A percentile compares a stretch with the other conserved stretches of the same genome.
These are phyloP conservation scores for Autographa pulchrina DNA, from an alignment of 2,888 invertebrate genomes.

Conservation along the genomic window DNA sequence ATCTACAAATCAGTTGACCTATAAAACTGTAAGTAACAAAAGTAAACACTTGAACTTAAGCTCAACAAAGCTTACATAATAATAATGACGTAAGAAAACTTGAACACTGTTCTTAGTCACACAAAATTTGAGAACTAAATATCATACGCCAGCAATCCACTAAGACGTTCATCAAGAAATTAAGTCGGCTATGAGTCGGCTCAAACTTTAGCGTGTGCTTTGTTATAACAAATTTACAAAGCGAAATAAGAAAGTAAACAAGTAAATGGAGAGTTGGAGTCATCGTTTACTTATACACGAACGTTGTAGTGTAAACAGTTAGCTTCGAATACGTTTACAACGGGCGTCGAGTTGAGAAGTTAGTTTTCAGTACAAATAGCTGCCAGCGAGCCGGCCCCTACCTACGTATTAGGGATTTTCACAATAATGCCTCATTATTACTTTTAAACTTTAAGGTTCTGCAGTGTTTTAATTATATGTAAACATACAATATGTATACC, in stretches of 20 bases:
- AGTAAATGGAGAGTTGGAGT: conserved; percentile 74
- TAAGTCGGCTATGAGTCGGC: conserved; percentile 55
- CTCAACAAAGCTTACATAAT: not conserved
- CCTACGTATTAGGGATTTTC: conserved; percentile 36
- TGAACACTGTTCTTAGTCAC: conserved; percentile 20
- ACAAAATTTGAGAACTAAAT: conserved; percentile 39
- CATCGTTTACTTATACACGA: conserved; percentile 80
- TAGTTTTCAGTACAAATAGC: conserved; percentile 72
- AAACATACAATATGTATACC: not conserved
- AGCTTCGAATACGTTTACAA: conserved; percentile 73
- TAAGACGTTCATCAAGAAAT: conserved; percentile 65
- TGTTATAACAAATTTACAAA: conserved; percentile 76
- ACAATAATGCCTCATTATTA: conserved; percentile 46
- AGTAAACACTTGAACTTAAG: not conserved
- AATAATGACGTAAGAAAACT: conserved; percentile 20
- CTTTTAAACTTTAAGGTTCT: conserved; percentile 23
- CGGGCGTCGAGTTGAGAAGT: conserved; percentile 74
- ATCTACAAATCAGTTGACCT: not conserved
- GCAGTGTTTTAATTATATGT: not conserved
- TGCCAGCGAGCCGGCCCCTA: conserved; percentile 51
- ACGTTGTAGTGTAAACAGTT: conserved; percentile 74
- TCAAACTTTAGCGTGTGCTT: conserved; percentile 69
- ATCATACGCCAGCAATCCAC: conserved; percentile 54
- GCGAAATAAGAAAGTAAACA: conserved; percentile 81
- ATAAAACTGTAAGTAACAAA: not conserved